phyloP scores from a whole-genome alignment of 1,140 invertebrate genomes.

The Calycopis cecrops region DNA sequence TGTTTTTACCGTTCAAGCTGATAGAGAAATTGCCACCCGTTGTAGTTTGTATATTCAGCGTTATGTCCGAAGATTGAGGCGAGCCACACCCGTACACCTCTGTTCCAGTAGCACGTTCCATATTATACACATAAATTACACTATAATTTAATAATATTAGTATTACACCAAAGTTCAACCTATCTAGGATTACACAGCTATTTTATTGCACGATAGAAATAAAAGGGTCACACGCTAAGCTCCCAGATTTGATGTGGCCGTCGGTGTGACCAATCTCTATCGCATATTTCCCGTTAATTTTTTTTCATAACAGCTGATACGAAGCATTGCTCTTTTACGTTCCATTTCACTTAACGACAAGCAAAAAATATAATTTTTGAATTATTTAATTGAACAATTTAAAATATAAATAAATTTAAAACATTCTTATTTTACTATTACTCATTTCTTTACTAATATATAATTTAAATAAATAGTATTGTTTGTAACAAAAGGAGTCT shows the following conservation, averaged over 20 bases:
- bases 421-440: no score
- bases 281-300: slow-evolving; percentile 69
- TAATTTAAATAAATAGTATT: no score
- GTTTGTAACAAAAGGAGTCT: no score
- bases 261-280: slow-evolving; percentile 68
- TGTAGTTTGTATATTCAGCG: slow-evolving; percentile 89
- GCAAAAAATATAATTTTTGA: no score
- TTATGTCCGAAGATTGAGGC: slow-evolving; percentile 80
- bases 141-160: slow-evolving; percentile 57
- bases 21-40: slow-evolving; percentile 93
- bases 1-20: slow-evolving; percentile 84
- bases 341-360: slow-evolving; percentile 20
- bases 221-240: slow-evolving; percentile 73
- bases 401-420: no score
- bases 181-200: slow-evolving; percentile 70
- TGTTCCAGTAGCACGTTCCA: slow-evolving; percentile 70
- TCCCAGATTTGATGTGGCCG: slow-evolving; percentile 74
- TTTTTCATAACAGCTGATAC: slow-evolving; percentile 72
- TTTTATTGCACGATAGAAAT: slow-evolving; percentile 71
- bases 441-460: no score
- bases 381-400: no score
- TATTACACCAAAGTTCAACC: slow-evolving; percentile 51
- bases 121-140: slow-evolving; percentile 69
- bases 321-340: slow-evolving; percentile 49
- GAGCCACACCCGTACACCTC: slow-evolving; percentile 80